Percentiles rank a stretch among this genome's conserved stretches.
phyloP scores from a whole-genome alignment of 2,888 invertebrate species.

The Pollenia amentaria region DNA sequence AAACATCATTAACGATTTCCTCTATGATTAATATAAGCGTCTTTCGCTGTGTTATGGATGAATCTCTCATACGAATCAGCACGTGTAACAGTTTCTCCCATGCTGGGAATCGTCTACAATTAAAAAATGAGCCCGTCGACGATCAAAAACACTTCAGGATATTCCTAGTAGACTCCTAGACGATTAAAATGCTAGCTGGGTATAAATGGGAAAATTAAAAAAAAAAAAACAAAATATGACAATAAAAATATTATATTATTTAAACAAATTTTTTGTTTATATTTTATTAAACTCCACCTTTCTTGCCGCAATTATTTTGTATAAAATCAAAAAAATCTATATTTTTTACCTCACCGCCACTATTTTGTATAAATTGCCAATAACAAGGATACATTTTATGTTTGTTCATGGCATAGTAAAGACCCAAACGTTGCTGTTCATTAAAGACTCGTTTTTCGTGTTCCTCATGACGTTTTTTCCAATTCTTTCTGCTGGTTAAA shows the following conservation, averaged over 20 bases:
- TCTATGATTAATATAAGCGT: no score
- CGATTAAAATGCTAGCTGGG: no score
- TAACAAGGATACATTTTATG: slow-evolving; percentile 80
- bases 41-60: no score
- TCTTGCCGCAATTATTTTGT: slow-evolving; percentile 46
- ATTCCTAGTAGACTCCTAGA: no score
- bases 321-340: slow-evolving; percentile 81
- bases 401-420: slow-evolving; percentile 80
- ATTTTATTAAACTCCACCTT: not conserved
- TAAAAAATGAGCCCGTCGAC: no score
- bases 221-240: not conserved
- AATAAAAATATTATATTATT: not conserved
- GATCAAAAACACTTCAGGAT: no score
- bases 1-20: no score
- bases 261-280: not conserved
- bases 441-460: slow-evolving; percentile 74
- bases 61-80: no score
- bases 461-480: slow-evolving; percentile 75
- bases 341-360: slow-evolving; percentile 76
- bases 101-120: no score
- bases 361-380: slow-evolving; percentile 77
- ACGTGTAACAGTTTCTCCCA: no score
- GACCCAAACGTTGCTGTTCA: slow-evolving; percentile 78
- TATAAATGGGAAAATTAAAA: no score
- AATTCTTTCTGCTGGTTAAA: slow-evolving; percentile 77